These are phyloP conservation scores for Nothocercus julius DNA, from an alignment of 2,113 vertebrate species.

Conservation along the genomic window DNA sequence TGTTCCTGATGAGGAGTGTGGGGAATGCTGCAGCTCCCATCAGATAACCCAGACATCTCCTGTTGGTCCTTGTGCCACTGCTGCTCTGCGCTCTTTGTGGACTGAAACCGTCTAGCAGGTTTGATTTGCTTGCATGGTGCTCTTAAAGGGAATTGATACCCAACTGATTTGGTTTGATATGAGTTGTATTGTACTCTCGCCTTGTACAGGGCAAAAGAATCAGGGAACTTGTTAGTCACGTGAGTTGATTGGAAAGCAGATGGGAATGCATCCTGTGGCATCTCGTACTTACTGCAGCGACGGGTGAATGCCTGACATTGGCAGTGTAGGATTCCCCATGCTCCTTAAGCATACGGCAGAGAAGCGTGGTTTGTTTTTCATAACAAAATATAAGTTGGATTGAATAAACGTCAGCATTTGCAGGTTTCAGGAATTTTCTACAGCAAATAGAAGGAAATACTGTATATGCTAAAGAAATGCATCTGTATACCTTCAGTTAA, in stretches of 20 bases:
- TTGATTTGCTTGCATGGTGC: background rate
- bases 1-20: background rate
- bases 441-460: background rate
- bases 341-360: conserved; percentile 57
- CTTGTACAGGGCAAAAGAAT: background rate
- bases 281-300: background rate
- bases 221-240: background rate
- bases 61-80: background rate
- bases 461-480: background rate
- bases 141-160: background rate
- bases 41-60: accelerated
- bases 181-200: accelerated
- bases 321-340: conserved; percentile 11
- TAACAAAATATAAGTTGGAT: background rate
- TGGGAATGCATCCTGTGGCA: conserved; percentile 31
- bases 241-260: conserved; percentile 23
- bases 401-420: background rate
- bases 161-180: background rate
- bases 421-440: background rate
- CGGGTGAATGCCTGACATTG: background rate
- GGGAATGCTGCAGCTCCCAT: background rate
- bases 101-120: background rate
- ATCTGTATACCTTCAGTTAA: background rate
- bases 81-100: background rate
- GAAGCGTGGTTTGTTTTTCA: conserved; percentile 34